These are phyloP conservation scores for Pagrus major DNA, from an alignment of 2,113 vertebrate genomes.

Conservation along the genomic window DNA sequence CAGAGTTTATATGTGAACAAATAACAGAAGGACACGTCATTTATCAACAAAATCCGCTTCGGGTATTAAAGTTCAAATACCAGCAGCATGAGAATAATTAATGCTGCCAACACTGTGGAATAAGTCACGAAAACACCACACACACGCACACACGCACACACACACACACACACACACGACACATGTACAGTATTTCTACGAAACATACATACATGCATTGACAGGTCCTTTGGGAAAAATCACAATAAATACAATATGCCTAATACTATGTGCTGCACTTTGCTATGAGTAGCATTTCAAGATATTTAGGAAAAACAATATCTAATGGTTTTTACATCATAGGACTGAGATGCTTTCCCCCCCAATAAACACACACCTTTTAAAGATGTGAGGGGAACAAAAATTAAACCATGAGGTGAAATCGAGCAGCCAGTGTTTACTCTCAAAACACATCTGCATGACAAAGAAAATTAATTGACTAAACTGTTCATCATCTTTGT, in stretches of 20 bases:
- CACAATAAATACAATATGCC: neutral
- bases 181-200: neutral
- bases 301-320: neutral
- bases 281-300: neutral
- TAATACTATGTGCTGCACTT: neutral
- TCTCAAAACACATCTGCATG: conserved; percentile 14
- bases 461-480: conserved; percentile 5
- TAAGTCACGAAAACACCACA: conserved; percentile 38
- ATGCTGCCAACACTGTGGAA: conserved; percentile 60
- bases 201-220: neutral
- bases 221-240: neutral
- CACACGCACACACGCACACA: neutral
- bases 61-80: conserved; percentile 72
- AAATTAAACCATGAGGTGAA: conserved; percentile 26
- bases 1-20: conserved; percentile 73
- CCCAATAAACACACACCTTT: neutral
- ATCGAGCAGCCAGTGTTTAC: conserved; percentile 58
- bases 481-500: conserved; percentile 14
- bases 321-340: neutral
- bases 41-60: conserved; percentile 74
- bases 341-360: neutral
- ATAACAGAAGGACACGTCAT: conserved; percentile 70
- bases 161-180: neutral
- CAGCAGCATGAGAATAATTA: conserved; percentile 67
- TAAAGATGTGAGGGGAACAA: conserved; percentile 1